A percentile compares a stretch with the other conserved stretches of the same genome.
phyloP scores from a whole-genome alignment of 2,113 vertebrate genomes.

The Calidris pygmaea region DNA sequence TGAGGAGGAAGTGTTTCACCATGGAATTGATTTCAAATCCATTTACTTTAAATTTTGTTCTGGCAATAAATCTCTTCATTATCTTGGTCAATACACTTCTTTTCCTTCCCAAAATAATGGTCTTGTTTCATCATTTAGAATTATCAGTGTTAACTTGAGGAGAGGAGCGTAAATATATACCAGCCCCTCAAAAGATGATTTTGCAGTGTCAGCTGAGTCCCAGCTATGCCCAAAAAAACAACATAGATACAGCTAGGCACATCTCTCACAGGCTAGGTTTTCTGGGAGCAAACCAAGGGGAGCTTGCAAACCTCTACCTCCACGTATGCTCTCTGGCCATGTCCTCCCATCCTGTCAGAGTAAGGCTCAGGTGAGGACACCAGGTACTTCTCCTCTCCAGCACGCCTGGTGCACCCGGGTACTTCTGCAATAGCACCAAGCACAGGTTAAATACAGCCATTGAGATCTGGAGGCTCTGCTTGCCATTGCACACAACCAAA shows the following conservation, averaged over 20 bases:
- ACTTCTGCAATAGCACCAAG: neutral
- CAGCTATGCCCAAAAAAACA: neutral
- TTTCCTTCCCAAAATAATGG: neutral
- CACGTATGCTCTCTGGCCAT: neutral
- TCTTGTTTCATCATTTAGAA: neutral
- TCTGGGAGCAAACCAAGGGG: neutral
- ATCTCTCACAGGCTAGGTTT: neutral
- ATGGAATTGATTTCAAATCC: neutral
- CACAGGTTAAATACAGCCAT: neutral
- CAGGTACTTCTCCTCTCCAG: neutral
- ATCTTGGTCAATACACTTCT: neutral
- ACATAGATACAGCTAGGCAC: neutral
- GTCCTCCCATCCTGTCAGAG: rapidly evolving
- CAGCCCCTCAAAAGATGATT: neutral
- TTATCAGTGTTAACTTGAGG: neutral
- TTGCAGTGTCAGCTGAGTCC: neutral
- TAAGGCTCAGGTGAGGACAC: neutral
- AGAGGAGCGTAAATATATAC: neutral
- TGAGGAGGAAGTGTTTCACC: neutral
- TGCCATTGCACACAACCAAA: neutral
- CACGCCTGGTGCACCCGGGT: neutral
- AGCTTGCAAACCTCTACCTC: neutral
- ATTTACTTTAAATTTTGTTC: neutral
- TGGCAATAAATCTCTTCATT: neutral
- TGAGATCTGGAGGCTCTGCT: neutral